Evolutionary conservation across 2,888 invertebrate species (phyloP).

Genomic region (Leucophenga montana): DNA sequence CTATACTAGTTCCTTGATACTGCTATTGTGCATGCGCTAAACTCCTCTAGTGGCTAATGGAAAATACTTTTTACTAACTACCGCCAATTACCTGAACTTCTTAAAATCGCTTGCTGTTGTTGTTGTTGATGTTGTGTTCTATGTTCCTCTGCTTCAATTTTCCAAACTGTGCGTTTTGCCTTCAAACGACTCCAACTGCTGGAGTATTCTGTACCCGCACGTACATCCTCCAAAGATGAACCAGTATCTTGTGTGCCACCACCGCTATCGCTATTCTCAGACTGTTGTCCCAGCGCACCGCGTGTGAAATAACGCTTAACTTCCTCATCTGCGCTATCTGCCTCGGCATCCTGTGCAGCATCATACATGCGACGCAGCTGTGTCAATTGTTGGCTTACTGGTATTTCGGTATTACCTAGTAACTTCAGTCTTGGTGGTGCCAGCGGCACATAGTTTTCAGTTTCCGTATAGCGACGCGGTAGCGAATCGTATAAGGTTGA

Average conservation of each 20-base stretch:
- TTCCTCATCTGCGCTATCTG: slow-evolving; percentile 77
- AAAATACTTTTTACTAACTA: not conserved
- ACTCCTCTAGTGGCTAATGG: slow-evolving; percentile 53
- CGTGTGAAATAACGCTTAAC: slow-evolving; percentile 76
- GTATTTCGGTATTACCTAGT: slow-evolving; percentile 65
- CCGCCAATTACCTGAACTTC: slow-evolving; percentile 58
- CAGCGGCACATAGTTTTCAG: slow-evolving; percentile 50
- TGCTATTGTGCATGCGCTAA: slow-evolving; percentile 34
- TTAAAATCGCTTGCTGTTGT: slow-evolving; percentile 44
- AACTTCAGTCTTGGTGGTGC: slow-evolving; percentile 69
- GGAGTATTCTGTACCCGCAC: slow-evolving; percentile 59
- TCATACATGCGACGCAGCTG: slow-evolving; percentile 70
- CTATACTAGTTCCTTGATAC: slow-evolving; percentile 37
- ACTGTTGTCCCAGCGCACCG: slow-evolving; percentile 38
- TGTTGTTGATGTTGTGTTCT: slow-evolving; percentile 48
- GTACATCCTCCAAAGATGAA: slow-evolving; percentile 65
- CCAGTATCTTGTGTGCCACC: slow-evolving; percentile 64
- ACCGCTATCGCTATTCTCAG: slow-evolving; percentile 64
- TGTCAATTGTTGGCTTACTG: slow-evolving; percentile 70
- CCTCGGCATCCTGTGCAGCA: slow-evolving; percentile 71
- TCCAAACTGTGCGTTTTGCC: slow-evolving; percentile 73
- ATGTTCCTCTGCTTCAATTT: slow-evolving; percentile 60
- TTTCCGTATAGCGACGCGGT: slow-evolving; percentile 40
- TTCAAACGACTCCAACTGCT: slow-evolving; percentile 77
- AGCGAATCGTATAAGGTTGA: slow-evolving; percentile 52